These are phyloP conservation scores for Rapana venosa DNA, from an alignment of 2,888 invertebrate species.

Conservation along the genomic window DNA sequence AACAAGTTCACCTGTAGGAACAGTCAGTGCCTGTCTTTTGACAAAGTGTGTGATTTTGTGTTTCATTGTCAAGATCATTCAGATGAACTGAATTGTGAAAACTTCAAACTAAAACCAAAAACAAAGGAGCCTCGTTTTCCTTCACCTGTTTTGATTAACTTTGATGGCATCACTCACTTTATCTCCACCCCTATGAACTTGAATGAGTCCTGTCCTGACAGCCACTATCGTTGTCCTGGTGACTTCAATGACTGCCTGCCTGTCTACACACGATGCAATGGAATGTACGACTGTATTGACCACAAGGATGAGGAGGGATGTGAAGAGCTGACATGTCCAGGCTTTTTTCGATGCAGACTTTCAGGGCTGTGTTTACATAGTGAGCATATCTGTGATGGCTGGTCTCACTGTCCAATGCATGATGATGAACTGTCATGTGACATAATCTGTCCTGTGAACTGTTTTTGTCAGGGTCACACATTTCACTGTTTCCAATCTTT, in stretches of 20 bases:
- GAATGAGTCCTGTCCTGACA: neutral
- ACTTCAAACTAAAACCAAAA: neutral
- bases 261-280: constrained; percentile 5
- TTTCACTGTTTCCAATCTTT: neutral
- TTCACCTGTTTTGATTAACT: neutral
- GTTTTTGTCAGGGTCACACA: neutral
- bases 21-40: neutral
- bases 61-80: neutral
- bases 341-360: neutral
- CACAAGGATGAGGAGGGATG: constrained; percentile 1
- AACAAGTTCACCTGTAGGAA: neutral
- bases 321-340: neutral
- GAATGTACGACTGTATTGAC: neutral
- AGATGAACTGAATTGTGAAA: neutral
- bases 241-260: neutral
- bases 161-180: neutral
- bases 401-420: neutral
- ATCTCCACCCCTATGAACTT: neutral
- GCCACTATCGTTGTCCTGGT: constrained; percentile 1
- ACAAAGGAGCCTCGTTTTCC: neutral
- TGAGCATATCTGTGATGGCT: constrained; percentile 12
- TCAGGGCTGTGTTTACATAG: neutral
- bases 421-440: constrained; percentile 2
- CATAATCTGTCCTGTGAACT: neutral
- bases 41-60: neutral